Evolutionary conservation across 2,797 vertebrate species (phyloP), one percentile per base, ranked within the genome.

Genomic region (Myiotriccus ornatus): DNA sequence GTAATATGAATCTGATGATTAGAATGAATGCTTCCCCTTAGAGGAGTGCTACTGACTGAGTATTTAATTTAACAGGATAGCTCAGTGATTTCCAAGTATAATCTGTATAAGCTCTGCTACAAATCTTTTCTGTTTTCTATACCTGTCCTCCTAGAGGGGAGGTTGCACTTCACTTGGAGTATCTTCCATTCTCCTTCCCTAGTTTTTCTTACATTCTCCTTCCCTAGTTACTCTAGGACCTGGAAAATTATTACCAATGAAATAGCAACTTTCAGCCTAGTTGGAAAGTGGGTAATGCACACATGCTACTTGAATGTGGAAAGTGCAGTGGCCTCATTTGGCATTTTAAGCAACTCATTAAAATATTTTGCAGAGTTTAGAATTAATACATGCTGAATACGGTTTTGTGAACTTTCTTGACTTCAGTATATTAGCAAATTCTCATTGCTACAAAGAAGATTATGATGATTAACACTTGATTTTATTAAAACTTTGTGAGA

Each of bases 281-380:
- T 55, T 64, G 49, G 37, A 89, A 65, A 50, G 57, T 5, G 52
- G 21, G 16, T 65, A 90, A 88, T 64, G 62, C 37, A n/a, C 18
- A 25, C 68, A 13, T 64, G 27, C 20, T 81, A 24, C 39, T 63
- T 85, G 27, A 87, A 32, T 41, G 49, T 79, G 53, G 24, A 77
- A 88, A 56, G 75, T 74, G 32, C 43, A 23, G 13, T 88, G 59
- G 88, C 77, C 74, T 96, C 4, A 5, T 55, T 23, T 85, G 43
- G 43, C 68, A 47, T 80, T 87, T 91, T 84, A 92, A 89, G 50
- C 49, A 62, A 68, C 57, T 80, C 23, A 74, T 71, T 85, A 90
- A 67, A 93, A 83, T 83, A 75, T 19, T 95, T 80, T 82, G 16
- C 22, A 18, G 87, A 70, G 32, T 93, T 95, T 81, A 79, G 56